phyloP scores from a whole-genome alignment of 1,140 invertebrate species.

The Eupeodes corollae region DNA sequence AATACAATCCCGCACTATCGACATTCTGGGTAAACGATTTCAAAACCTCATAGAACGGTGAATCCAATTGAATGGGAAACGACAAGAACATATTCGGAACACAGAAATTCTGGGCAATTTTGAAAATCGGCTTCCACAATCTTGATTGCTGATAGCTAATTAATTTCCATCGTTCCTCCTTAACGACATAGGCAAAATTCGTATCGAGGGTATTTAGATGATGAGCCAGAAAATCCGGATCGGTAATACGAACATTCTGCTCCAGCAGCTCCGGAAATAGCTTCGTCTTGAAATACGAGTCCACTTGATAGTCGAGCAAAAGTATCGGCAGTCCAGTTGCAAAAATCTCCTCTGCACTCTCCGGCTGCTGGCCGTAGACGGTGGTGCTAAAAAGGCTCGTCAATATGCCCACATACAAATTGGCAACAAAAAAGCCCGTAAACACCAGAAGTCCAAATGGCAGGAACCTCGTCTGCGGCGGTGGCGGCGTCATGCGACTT shows the following conservation, averaged over 20 bases:
- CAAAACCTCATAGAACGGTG: background rate
- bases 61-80: slow-evolving; percentile 4
- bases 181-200: slow-evolving; percentile 2
- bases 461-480: too few species aligned
- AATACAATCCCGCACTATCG: background rate
- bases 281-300: background rate
- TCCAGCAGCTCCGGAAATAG: background rate
- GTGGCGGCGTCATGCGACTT: too few species aligned
- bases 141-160: background rate
- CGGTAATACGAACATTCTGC: background rate
- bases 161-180: background rate
- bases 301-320: background rate
- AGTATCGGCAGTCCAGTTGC: background rate
- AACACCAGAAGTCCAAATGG: background rate
- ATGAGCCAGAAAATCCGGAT: background rate
- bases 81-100: background rate
- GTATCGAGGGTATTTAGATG: slow-evolving; percentile 1
- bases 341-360: background rate
- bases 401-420: background rate
- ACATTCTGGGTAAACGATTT: background rate
- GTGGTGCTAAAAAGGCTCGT: slow-evolving; percentile 2
- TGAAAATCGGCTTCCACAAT: slow-evolving; percentile 1
- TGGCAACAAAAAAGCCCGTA: background rate
- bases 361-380: background rate
- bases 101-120: slow-evolving; percentile 1